These are phyloP conservation scores for Podargus strigoides DNA, from an alignment of 2,797 vertebrate genomes.

Conservation along the genomic window DNA sequence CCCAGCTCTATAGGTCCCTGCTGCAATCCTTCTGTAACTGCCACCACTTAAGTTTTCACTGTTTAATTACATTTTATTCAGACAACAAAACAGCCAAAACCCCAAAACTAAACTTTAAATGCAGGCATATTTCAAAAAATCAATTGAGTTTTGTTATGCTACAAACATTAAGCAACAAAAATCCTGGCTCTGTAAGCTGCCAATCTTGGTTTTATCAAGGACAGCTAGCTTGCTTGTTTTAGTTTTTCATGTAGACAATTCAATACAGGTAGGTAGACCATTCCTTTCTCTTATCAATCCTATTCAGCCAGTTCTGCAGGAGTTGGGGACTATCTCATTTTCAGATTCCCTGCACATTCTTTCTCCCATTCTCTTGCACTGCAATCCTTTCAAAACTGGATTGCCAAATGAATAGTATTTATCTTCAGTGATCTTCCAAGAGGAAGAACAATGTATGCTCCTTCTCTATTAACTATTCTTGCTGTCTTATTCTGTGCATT, in stretches of 20 bases:
- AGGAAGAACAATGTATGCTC: neutral
- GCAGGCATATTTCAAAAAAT: conserved; percentile 28
- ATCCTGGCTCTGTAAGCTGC: conserved; percentile 11
- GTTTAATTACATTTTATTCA: conserved; percentile 26
- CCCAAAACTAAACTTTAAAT: neutral
- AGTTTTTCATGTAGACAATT: neutral
- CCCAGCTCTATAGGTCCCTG: neutral
- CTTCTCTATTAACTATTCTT: conserved; percentile 15
- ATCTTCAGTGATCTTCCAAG: conserved; percentile 49
- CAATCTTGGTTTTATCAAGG: conserved; percentile 36
- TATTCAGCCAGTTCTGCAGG: conserved; percentile 29
- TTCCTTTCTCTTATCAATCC: conserved; percentile 50
- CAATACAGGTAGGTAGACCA: neutral
- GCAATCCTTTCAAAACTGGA: conserved; percentile 20
- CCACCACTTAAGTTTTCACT: neutral
- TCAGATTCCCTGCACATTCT: conserved; percentile 8
- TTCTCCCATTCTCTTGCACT: neutral
- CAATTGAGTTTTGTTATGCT: neutral
- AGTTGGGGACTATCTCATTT: conserved; percentile 27
- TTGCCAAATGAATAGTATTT: conserved; percentile 15
- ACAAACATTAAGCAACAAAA: conserved; percentile 12
- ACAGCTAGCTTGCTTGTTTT: neutral
- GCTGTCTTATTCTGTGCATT: neutral
- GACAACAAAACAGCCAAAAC: neutral
- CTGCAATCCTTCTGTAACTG: neutral